These are phyloP conservation scores for Aphidoletes aphidimyza DNA, from an alignment of 2,888 invertebrate genomes.

Conservation along the genomic window DNA sequence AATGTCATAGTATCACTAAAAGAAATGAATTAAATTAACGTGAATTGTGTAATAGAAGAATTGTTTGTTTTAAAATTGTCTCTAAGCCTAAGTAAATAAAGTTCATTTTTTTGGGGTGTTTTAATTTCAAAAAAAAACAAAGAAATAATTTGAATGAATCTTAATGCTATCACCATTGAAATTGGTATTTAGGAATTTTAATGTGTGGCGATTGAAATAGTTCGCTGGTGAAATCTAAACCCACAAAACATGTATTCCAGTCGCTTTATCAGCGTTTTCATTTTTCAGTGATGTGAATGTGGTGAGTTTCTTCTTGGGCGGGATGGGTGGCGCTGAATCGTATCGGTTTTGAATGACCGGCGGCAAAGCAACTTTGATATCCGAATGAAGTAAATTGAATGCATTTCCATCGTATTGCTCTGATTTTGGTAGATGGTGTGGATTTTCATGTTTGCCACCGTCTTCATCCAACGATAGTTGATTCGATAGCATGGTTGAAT, in stretches of 20 bases:
- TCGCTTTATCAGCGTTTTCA: conserved; percentile 56
- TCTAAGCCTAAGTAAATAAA: not conserved
- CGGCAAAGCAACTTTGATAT: not conserved
- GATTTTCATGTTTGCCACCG: not conserved
- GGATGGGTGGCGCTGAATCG: conserved; percentile 58
- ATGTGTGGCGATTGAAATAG: too few species aligned
- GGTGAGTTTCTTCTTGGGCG: conserved; percentile 56
- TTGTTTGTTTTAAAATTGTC: not conserved
- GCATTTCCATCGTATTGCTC: not conserved
- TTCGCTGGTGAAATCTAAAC: too few species aligned
- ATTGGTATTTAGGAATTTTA: too few species aligned
- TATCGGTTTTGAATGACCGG: conserved; percentile 57
- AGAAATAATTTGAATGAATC: not conserved
- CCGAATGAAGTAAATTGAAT: not conserved
- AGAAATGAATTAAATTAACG: not conserved
- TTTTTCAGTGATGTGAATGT: conserved; percentile 47
- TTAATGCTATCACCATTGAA: too few species aligned
- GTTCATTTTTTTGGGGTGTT: too few species aligned
- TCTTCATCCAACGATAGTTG: conserved; percentile 52
- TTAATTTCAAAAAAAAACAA: too few species aligned
- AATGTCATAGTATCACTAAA: not conserved
- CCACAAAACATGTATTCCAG: conserved; percentile 58
- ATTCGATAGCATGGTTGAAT: conserved; percentile 57
- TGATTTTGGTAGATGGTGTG: not conserved
- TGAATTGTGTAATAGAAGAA: not conserved